Base-by-base conservation (phyloP, 1,140 invertebrate genomes). In the Bombus terrestris region DNA sequence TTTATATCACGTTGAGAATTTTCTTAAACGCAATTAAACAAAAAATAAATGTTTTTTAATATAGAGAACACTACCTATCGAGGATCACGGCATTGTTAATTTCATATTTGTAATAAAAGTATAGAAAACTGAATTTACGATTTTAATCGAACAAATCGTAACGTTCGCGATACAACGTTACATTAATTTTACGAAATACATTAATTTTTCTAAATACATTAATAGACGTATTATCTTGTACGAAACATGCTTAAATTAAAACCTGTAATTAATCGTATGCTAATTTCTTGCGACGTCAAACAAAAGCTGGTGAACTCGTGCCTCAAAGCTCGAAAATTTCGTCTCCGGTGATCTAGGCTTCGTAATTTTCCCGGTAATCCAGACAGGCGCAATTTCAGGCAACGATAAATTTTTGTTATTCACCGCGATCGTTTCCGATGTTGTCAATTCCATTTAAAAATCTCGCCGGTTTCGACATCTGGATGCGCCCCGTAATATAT, bases 401-500 rank as follows among this genome's bases (percentile, higher is more conserved):
- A 32, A 57, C 83, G 77, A 88, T 89, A 88, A 84, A 79, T 84
- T 84, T 89, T 86, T 88, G 84, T 86, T 53, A 53, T 41, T 64
- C 53, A 59, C 71, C 76, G 72, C 73, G 64, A 72, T 79, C 82
- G 74, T 57, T 79, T 62, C 66, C 82, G 39, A 53, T 62, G 82
- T 84, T 84, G 76, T 84, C 82, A 84, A 79, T 84, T 79, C 32
- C 76, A 64, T 78, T 83, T 81, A 80, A 90, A 89, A 90, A 85
- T 87, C 69, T 85, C 88, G 81, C 81, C 77, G 66, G 82, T 71
- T 90, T 87, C 86, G 89, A 90, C 87, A 90, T 90, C 66, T 88
- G 86, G 83, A 90, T 87, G 80, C 83, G 68, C 37, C 68, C 69
- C 59, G 88, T 89, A 90, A 90, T 90, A 87, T 85, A 90, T 89